These are phyloP conservation scores for Chionis minor DNA, from an alignment of 2,113 vertebrate species.

Conservation along the genomic window DNA sequence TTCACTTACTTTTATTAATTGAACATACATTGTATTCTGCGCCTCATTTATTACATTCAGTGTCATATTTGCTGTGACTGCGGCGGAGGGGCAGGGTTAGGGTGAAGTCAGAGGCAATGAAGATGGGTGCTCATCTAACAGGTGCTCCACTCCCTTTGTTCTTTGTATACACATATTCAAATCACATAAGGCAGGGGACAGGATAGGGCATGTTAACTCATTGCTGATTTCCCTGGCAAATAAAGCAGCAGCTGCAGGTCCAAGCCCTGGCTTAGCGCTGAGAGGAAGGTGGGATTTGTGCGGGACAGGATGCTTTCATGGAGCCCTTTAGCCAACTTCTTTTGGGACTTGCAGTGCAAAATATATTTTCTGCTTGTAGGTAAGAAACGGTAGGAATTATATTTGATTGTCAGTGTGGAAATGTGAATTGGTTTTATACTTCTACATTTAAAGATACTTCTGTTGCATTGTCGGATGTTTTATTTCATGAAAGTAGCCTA, in stretches of 20 bases:
- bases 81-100: neutral
- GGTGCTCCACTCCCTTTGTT: conserved; percentile 79
- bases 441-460: neutral
- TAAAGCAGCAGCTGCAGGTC: conserved; percentile 76
- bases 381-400: conserved; percentile 60
- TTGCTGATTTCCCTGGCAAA: conserved; percentile 83
- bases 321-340: conserved; percentile 58
- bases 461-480: neutral
- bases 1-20: conserved; percentile 18
- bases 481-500: neutral
- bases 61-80: conserved; percentile 47
- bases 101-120: conserved; percentile 49
- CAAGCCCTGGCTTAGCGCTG: conserved; percentile 25
- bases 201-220: conserved; percentile 77
- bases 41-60: conserved; percentile 38
- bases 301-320: conserved; percentile 77
- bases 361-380: conserved; percentile 76
- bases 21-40: conserved; percentile 18
- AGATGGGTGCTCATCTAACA: conserved; percentile 70
- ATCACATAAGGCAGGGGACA: conserved; percentile 75
- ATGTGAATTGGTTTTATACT: neutral
- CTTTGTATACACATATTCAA: conserved; percentile 84
- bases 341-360: conserved; percentile 64
- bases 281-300: conserved; percentile 43
- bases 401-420: neutral